Conservation (phyloP, 2,888 invertebrate genomes). For the Drosophila robusta region DNA sequence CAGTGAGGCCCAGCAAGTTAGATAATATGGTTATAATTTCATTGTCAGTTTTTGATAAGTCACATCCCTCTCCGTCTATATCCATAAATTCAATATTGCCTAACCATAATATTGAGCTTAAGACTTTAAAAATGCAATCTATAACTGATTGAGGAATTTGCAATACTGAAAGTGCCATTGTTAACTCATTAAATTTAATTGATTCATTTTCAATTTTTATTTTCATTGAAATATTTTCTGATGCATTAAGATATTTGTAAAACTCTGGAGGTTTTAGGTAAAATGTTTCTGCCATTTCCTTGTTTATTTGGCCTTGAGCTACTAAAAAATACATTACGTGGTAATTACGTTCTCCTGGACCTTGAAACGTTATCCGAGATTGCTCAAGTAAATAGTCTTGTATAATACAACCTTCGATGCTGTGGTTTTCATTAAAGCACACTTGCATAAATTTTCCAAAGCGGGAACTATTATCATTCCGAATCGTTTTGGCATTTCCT, state of each 20-base stretch:
- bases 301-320: conserved; percentile 92
- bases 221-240: conserved; percentile 90
- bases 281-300: conserved; percentile 90
- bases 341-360: conserved; percentile 94
- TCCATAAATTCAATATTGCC: conserved; percentile 94
- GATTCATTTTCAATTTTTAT: conserved; percentile 89
- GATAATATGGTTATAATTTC: conserved; percentile 91
- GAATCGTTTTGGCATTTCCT: conserved; percentile 97
- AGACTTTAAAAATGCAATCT: conserved; percentile 94
- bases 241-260: conserved; percentile 93
- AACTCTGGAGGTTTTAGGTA: conserved; percentile 90
- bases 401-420: conserved; percentile 95
- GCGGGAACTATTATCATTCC: conserved; percentile 96
- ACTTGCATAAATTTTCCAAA: conserved; percentile 99
- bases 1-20: conserved; percentile 90
- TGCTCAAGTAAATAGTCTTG: conserved; percentile 96
- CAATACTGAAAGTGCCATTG: conserved; percentile 94
- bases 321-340: conserved; percentile 97
- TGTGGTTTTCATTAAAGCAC: conserved; percentile 94
- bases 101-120: conserved; percentile 95
- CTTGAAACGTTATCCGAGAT: conserved; percentile 95
- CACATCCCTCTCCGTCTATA: conserved; percentile 94
- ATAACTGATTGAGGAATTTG: conserved; percentile 94
- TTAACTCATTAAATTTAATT: conserved; percentile 92
- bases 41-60: conserved; percentile 89